Evolutionary conservation across 1,140 invertebrate species (phyloP).

Genomic region (Saxidomus purpurata): DNA sequence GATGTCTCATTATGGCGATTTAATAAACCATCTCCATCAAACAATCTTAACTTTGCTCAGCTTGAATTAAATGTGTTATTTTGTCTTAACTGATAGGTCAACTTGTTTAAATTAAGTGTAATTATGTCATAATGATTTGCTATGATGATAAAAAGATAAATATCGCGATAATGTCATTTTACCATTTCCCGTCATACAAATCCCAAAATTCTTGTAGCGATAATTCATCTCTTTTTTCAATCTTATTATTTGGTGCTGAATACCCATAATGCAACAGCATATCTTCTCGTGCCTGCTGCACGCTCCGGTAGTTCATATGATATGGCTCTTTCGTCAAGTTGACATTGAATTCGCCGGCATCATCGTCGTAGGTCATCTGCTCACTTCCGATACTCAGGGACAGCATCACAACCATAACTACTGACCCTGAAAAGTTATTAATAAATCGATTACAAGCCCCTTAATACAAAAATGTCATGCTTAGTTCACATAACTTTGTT

Average conservation of each 20-base stretch:
- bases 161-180: background rate
- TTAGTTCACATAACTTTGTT: too few species aligned
- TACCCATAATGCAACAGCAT: slow-evolving; percentile 76
- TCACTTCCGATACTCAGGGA: slow-evolving; percentile 59
- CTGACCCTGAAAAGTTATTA: slow-evolving; percentile 19
- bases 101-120: too few species aligned
- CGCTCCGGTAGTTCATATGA: slow-evolving; percentile 55
- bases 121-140: too few species aligned
- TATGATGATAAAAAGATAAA: too few species aligned
- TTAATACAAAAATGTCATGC: too few species aligned
- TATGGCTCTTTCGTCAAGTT: slow-evolving; percentile 69
- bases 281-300: slow-evolving; percentile 65
- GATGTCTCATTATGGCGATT: too few species aligned
- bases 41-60: too few species aligned
- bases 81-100: too few species aligned
- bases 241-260: slow-evolving; percentile 54
- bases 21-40: too few species aligned
- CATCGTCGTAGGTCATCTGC: background rate
- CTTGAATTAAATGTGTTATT: too few species aligned
- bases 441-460: background rate
- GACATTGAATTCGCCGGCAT: background rate
- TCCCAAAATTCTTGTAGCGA: slow-evolving; percentile 78
- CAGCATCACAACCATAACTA: slow-evolving; percentile 35
- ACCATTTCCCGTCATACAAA: slow-evolving; percentile 83
- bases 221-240: slow-evolving; percentile 76